These are phyloP conservation scores for Stomatorhinus walkeri DNA, from an alignment of 2,797 vertebrate species.

Conservation along the genomic window DNA sequence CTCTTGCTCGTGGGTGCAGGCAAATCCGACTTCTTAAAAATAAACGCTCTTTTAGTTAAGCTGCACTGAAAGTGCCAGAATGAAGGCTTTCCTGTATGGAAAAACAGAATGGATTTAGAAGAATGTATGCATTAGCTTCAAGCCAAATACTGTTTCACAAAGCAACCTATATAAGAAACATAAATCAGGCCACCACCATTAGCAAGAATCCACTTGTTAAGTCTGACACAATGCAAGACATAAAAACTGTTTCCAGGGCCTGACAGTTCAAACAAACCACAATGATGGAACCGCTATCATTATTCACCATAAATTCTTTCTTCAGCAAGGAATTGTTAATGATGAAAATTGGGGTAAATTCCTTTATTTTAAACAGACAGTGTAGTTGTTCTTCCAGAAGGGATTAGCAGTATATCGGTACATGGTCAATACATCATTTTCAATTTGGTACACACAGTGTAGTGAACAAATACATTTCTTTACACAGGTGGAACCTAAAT, in stretches of 20 bases:
- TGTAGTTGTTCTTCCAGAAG: background rate
- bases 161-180: background rate
- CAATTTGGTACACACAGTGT: background rate
- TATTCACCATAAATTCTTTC: background rate
- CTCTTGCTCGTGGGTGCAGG: constrained; percentile 44
- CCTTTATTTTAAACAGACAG: background rate
- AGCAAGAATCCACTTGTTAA: background rate
- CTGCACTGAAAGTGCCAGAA: constrained; percentile 77
- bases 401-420: background rate
- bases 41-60: constrained; percentile 75
- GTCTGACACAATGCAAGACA: background rate
- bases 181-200: background rate
- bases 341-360: background rate
- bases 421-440: background rate
- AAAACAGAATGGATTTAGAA: background rate
- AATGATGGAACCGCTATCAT: background rate
- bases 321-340: background rate
- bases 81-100: constrained; percentile 54
- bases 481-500: background rate
- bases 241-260: background rate
- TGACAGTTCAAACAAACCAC: background rate
- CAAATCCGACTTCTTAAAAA: constrained; percentile 62
- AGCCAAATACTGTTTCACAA: background rate
- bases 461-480: background rate
- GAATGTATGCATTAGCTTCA: background rate